Evolutionary conservation across 2,888 invertebrate genomes (phyloP).

Genomic region (Nemotelus nigrinus): DNA sequence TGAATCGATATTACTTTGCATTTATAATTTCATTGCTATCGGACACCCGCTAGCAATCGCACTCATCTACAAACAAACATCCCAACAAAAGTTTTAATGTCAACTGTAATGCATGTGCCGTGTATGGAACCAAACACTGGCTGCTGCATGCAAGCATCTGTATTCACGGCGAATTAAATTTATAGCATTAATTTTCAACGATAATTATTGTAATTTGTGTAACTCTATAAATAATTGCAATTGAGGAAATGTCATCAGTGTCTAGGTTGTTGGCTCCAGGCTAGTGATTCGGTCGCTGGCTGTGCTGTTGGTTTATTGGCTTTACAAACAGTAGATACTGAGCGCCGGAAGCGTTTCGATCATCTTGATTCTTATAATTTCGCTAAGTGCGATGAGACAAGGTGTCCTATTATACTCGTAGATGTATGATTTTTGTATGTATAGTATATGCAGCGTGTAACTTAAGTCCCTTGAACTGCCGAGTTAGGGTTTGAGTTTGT

Average conservation of each 20-base stretch:
- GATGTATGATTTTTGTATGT: no score
- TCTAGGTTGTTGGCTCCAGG: conserved; percentile 11
- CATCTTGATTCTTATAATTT: conserved; percentile 24
- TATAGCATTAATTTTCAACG: conserved; percentile 34
- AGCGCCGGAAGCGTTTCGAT: conserved; percentile 32
- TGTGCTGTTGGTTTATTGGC: neutral
- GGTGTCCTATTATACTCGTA: no score
- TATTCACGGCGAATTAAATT: conserved; percentile 28
- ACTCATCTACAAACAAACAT: neutral
- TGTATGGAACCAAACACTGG: neutral
- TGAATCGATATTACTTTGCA: neutral
- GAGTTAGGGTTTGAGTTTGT: no score
- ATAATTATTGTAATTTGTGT: conserved; percentile 42
- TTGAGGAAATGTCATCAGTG: conserved; percentile 41
- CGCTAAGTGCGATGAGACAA: no score
- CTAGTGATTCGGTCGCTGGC: neutral
- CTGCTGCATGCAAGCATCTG: neutral
- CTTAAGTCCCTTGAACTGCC: no score
- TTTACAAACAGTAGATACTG: neutral
- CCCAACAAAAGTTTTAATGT: neutral
- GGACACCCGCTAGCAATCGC: neutral
- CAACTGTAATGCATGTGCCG: neutral
- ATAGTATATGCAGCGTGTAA: no score
- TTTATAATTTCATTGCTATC: neutral
- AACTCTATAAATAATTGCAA: conserved; percentile 43